Evolutionary conservation across 1,140 invertebrate species (phyloP), one percentile per base, ranked within the genome.

Genomic region (Drosophila lacertosa): DNA sequence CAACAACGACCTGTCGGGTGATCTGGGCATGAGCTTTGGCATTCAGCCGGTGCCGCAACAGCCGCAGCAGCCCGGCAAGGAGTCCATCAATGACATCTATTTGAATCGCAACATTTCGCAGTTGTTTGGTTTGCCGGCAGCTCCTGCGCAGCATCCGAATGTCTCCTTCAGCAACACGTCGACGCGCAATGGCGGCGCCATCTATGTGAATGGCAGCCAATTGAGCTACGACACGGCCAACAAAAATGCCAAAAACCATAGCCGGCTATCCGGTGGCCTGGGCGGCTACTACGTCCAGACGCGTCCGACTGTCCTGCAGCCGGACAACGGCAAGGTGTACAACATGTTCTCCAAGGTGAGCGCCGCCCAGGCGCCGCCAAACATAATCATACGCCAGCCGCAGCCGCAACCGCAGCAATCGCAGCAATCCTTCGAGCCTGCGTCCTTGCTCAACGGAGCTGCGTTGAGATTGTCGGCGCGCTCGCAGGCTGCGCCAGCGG

Each of bases 31-130:
- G 33, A 73, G 78, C 35, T 11, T 82, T 10, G 57, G 47, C 5
- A 55, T 48, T 11, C 74, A 67, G 0, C 54, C 35, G 3, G 24
- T 24, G 0, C 29, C 55, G 16, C 40, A 33, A 2, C 63, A 45
- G 15, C 57, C 26, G 20, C 62, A 57, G 42, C 54, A 42, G 7
- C 2, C 74, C 13, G 64, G 74, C 7, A 68, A 63, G 4, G 89
- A 90, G 55, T 90, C 89, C 15, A 88, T 90, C 47, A 90, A 90
- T 50, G 89, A 90, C 35, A 90, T 90, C n/a, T 90, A 88, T 68
- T 33, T 90, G 20, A 90, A 90, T 60, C 89, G 89, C 24, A 90
- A 90, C 50, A 88, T 89, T 45, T 75, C 89, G 10, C 84, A 90
- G 54, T 58, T 90, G 4, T 90, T 90, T 42, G 88, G 88, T 0